phyloP scores from a whole-genome alignment of 2,797 vertebrate species.

The Lacerta bilineata region DNA sequence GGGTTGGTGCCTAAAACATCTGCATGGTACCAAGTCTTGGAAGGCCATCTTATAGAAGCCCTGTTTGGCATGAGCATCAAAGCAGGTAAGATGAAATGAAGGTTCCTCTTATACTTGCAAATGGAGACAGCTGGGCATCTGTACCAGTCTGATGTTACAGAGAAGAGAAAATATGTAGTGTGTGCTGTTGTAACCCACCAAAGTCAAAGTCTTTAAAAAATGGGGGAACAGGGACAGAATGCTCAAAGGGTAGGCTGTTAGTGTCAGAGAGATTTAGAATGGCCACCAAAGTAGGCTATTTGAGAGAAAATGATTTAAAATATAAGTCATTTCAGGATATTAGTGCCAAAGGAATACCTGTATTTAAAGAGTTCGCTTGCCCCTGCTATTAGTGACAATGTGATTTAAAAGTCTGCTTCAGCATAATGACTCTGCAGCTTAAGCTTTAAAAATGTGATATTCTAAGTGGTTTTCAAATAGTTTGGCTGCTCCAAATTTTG shows the following conservation, averaged over 20 bases:
- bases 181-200: neutral
- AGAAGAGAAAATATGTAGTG: no score
- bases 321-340: slow-evolving; percentile 7
- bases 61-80: neutral
- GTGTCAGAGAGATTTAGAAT: slow-evolving; percentile 25
- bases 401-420: slow-evolving; percentile 32
- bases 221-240: slow-evolving; percentile 6
- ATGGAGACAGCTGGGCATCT: neutral
- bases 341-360: slow-evolving; percentile 8
- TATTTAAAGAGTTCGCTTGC: neutral
- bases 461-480: neutral
- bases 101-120: slow-evolving; percentile 4
- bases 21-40: no score
- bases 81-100: neutral
- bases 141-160: neutral
- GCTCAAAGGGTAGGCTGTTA: neutral
- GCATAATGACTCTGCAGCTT: neutral
- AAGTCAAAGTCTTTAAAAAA: slow-evolving; percentile 8
- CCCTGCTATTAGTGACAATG: slow-evolving; percentile 6
- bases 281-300: slow-evolving; percentile 1
- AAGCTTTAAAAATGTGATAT: slow-evolving; percentile 18
- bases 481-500: neutral
- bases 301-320: slow-evolving; percentile 22
- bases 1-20: no score
- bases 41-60: neutral